Percentiles rank a stretch among this genome's conserved stretches.
phyloP scores from a whole-genome alignment of 2,113 vertebrate genomes.

The Zosterops lateralis region DNA sequence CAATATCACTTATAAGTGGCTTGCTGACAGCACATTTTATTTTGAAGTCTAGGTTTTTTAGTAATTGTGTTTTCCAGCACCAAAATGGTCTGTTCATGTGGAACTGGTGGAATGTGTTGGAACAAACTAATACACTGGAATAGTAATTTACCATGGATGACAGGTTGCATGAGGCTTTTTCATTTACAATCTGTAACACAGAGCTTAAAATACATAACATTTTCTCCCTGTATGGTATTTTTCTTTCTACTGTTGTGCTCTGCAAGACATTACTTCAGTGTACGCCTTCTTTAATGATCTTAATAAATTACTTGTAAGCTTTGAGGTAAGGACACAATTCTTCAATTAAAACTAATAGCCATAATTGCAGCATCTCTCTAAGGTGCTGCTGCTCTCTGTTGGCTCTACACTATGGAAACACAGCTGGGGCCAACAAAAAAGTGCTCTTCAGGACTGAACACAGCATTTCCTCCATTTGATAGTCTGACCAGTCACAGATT shows the following conservation, averaged over 20 bases:
- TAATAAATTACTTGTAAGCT: conserved; percentile 16
- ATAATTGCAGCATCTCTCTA: background rate
- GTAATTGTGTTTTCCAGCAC: background rate
- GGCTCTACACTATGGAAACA: background rate
- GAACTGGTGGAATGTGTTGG: background rate
- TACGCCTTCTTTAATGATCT: background rate
- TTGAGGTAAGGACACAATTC: background rate
- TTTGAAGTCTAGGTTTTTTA: background rate
- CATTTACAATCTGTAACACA: background rate
- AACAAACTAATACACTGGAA: background rate
- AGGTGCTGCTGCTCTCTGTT: background rate
- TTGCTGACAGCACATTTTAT: background rate
- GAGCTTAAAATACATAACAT: background rate
- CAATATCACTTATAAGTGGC: background rate
- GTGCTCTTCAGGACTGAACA: background rate
- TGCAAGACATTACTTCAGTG: background rate
- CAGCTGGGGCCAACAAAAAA: background rate
- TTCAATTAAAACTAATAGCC: conserved; percentile 3
- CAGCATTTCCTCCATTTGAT: background rate
- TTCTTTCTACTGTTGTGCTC: background rate
- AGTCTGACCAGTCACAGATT: background rate
- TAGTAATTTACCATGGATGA: background rate
- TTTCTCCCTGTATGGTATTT: background rate
- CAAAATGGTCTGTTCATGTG: background rate
- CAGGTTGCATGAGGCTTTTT: background rate